A percentile compares a stretch with the other conserved stretches of the same genome.
phyloP scores from a whole-genome alignment of 2,113 vertebrate species.

The Sciurus niger region DNA sequence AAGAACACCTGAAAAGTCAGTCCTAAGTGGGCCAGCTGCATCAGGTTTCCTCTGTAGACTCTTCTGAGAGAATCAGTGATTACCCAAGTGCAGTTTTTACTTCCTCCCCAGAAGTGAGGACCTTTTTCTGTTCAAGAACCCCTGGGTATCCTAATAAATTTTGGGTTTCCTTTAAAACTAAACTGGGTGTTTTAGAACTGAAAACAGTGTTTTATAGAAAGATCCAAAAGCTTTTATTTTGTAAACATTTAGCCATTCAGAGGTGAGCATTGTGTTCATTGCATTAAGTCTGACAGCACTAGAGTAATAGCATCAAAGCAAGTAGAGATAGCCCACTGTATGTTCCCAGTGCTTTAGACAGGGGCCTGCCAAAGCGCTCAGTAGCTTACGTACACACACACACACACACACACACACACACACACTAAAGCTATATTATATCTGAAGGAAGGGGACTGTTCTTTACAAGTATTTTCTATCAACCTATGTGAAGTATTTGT shows the following conservation, averaged over 20 bases:
- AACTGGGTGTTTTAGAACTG: background rate
- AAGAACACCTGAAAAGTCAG: slow-evolving; percentile 53
- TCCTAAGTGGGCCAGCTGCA: background rate
- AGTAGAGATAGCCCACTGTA: no score
- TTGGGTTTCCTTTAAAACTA: background rate
- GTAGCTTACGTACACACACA: background rate
- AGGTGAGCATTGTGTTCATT: background rate
- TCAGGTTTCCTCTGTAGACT: background rate
- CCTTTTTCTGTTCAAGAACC: background rate
- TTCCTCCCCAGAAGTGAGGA: background rate
- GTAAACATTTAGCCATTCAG: background rate
- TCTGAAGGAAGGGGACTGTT: background rate
- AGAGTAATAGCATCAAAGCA: background rate
- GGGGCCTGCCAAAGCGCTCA: background rate
- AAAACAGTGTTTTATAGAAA: background rate
- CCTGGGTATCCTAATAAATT: background rate
- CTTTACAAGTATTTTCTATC: background rate
- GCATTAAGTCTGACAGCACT: background rate
- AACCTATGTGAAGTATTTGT: background rate
- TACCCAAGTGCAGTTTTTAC: background rate
- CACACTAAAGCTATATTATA: background rate
- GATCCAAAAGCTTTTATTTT: background rate
- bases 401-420: background rate
- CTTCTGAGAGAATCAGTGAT: background rate
- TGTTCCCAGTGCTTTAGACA: background rate